A percentile compares a stretch with the other conserved stretches of the same genome.
Evolutionary conservation across 2,888 invertebrate species (phyloP).

Genomic region (Brachypalpus laphriformis): DNA sequence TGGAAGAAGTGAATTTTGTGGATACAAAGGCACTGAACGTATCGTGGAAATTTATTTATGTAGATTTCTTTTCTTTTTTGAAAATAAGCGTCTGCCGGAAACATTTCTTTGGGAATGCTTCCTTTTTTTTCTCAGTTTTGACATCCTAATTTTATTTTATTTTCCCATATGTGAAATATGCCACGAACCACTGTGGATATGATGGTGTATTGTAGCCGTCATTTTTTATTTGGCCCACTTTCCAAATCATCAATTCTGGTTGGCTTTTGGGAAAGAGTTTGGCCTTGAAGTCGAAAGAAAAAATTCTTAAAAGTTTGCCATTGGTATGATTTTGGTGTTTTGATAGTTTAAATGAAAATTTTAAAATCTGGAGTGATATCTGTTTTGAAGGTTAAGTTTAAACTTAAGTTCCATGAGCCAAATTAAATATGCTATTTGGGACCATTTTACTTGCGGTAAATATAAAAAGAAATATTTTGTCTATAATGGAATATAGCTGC

Average conservation of each 20-base stretch:
- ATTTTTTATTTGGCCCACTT: not conserved
- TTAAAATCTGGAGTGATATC: not conserved
- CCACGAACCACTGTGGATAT: slow-evolving; percentile 18
- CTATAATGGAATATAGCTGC: no score
- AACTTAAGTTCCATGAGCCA: not conserved
- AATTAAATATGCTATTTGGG: not conserved
- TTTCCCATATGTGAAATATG: slow-evolving; percentile 34
- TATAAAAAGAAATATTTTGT: no score
- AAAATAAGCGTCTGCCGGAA: slow-evolving; percentile 27
- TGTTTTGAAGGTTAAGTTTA: not conserved
- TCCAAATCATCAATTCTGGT: not conserved
- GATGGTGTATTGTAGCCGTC: slow-evolving; percentile 16
- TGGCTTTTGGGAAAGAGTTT: not conserved
- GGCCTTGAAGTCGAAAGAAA: slow-evolving; percentile 4
- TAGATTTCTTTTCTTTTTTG: not conserved
- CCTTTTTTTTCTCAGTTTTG: slow-evolving; percentile 22
- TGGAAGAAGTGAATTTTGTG: slow-evolving; percentile 19
- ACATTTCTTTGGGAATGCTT: slow-evolving; percentile 41
- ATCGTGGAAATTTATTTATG: not conserved
- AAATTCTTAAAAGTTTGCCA: slow-evolving; percentile 1
- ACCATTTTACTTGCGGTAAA: no score
- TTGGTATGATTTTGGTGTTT: not conserved
- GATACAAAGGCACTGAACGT: not conserved
- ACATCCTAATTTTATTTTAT: slow-evolving; percentile 49
- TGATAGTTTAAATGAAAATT: slow-evolving; percentile 9